Percentiles rank a stretch among this genome's conserved stretches.
These are phyloP conservation scores for Natrix natrix DNA, from an alignment of 2,797 vertebrate genomes.

Conservation along the genomic window DNA sequence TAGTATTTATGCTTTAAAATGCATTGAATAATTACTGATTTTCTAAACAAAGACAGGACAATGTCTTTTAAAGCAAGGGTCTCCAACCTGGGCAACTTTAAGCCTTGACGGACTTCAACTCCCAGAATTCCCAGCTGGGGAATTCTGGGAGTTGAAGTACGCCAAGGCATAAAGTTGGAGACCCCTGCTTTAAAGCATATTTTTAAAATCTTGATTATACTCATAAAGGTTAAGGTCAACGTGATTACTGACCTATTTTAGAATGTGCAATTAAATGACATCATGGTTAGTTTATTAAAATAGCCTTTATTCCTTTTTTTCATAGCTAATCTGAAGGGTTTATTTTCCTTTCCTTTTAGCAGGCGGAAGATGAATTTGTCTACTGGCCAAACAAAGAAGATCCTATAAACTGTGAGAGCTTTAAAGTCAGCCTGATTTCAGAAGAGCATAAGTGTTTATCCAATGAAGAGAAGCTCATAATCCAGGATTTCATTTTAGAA, in stretches of 20 bases:
- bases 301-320: not conserved
- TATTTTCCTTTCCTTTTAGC: constrained; percentile 26
- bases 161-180: too few species aligned
- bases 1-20: not conserved
- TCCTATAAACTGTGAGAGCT: constrained; percentile 84
- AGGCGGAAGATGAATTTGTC: constrained; percentile 80
- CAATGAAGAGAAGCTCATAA: constrained; percentile 88
- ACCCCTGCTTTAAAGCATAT: not conserved
- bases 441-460: constrained; percentile 86
- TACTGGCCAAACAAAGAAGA: constrained; percentile 90
- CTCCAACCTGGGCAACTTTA: too few species aligned
- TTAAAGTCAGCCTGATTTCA: constrained; percentile 85
- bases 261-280: not conserved
- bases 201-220: not conserved
- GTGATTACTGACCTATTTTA: not conserved
- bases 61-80: not conserved
- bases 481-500: constrained; percentile 90
- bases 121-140: too few species aligned
- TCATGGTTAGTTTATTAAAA: not conserved
- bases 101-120: too few species aligned
- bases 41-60: not conserved
- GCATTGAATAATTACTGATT: not conserved
- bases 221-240: not conserved
- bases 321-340: not conserved
- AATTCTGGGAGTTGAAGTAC: too few species aligned